Conservation (phyloP, 2,797 vertebrate species). For the Phataginus tetradactyla region DNA sequence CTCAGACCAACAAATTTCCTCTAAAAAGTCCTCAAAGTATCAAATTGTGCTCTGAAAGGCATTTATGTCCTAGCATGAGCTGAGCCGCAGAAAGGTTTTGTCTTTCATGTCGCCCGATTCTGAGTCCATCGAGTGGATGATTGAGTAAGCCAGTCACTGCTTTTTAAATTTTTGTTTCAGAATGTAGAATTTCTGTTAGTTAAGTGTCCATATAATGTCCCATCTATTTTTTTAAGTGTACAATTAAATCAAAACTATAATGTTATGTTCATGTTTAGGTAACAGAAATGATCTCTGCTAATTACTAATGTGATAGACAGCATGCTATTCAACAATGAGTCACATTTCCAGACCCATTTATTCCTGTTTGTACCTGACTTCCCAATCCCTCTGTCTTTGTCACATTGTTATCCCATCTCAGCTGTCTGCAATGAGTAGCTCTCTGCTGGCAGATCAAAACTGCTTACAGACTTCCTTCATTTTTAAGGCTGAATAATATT, state of each 20-base stretch:
- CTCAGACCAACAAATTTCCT: not conserved
- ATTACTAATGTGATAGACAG: not conserved
- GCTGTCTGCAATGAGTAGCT: not conserved
- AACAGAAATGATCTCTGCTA: not conserved
- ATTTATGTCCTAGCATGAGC: not conserved
- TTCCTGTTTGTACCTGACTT: not conserved
- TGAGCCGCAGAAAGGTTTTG: not conserved
- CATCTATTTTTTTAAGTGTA: not conserved
- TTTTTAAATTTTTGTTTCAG: not conserved
- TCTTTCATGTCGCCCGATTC: not conserved
- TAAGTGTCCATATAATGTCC: not conserved
- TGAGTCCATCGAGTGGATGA: not conserved
- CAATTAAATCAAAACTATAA: not conserved
- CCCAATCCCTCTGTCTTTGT: not conserved
- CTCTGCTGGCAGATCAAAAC: not conserved
- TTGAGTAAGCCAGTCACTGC: not conserved
- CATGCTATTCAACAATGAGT: not conserved
- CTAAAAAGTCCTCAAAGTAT: no score
- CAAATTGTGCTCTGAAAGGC: not conserved
- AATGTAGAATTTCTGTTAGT: not conserved
- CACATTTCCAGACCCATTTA: not conserved
- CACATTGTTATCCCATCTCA: not conserved
- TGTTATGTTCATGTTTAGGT: not conserved
- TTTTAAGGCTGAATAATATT: not conserved
- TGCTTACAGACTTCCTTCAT: not conserved